phyloP scores from a whole-genome alignment of 2,797 vertebrate genomes.

The Myotis daubentonii region DNA sequence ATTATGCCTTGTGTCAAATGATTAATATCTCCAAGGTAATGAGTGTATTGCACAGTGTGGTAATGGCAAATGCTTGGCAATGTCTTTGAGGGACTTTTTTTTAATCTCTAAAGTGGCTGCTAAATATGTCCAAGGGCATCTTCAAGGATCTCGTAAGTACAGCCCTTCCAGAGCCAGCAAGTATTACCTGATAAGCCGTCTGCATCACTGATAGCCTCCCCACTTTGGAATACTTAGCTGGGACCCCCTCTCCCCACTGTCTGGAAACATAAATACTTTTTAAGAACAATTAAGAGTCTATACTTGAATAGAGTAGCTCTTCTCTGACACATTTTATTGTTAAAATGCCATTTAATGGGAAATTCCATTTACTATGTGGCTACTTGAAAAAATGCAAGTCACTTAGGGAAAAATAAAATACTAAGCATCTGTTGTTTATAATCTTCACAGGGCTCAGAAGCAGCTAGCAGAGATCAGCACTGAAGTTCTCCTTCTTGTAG shows the following conservation, averaged over 20 bases:
- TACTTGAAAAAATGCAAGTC: not conserved
- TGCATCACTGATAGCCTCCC: not conserved
- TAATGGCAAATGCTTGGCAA: no score
- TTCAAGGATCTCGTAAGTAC: not conserved
- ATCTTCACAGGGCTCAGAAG: slow-evolving; percentile 78
- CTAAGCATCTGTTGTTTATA: not conserved
- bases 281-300: not conserved
- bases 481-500: not conserved
- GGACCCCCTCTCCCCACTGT: not conserved
- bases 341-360: not conserved
- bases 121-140: not conserved
- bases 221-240: not conserved
- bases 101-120: no score
- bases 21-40: no score
- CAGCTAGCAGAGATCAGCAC: not conserved
- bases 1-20: no score
- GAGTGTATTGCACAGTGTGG: no score
- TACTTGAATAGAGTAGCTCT: no score
- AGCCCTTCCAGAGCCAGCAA: no score
- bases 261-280: not conserved
- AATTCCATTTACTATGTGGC: not conserved
- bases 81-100: no score
- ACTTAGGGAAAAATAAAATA: not conserved
- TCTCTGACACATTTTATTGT: not conserved
- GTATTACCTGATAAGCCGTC: not conserved